Evolutionary conservation across 1,140 invertebrate genomes (phyloP).

Genomic region (Scaptomyza pallida): DNA sequence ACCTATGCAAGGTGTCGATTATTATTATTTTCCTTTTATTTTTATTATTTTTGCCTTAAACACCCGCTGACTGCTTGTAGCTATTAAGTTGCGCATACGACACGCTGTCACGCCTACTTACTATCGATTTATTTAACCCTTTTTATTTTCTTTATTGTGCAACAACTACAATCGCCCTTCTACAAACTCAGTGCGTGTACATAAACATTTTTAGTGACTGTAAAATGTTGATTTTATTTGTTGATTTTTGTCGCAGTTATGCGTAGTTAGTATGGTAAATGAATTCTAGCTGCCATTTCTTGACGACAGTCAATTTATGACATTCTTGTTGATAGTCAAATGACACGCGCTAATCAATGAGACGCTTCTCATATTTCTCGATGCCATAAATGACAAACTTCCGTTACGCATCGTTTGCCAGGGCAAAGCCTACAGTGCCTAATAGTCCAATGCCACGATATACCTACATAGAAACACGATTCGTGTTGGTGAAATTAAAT

Average conservation of each 20-base stretch:
- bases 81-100: slow-evolving; percentile 75
- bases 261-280: slow-evolving; percentile 42
- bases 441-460: slow-evolving; percentile 67
- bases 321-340: slow-evolving; percentile 73
- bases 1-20: slow-evolving; percentile 54
- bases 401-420: slow-evolving; percentile 68
- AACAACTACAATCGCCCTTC: background rate
- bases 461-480: slow-evolving; percentile 49
- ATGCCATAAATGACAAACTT: slow-evolving; percentile 48
- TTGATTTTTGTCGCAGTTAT: slow-evolving; percentile 41
- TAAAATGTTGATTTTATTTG: slow-evolving; percentile 50
- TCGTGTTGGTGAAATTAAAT: slow-evolving; percentile 69
- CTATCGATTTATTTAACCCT: slow-evolving; percentile 46
- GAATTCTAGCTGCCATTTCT: slow-evolving; percentile 52
- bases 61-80: slow-evolving; percentile 37
- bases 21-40: slow-evolving; percentile 51
- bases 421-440: slow-evolving; percentile 42
- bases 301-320: slow-evolving; percentile 69
- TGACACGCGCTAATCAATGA: slow-evolving; percentile 76
- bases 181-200: background rate
- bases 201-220: slow-evolving; percentile 57
- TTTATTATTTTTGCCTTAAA: background rate
- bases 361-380: slow-evolving; percentile 31
- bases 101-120: slow-evolving; percentile 42
- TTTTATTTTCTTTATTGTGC: slow-evolving; percentile 16